These are phyloP conservation scores for Plebejus argus DNA, from an alignment of 2,888 invertebrate species.

Conservation along the genomic window DNA sequence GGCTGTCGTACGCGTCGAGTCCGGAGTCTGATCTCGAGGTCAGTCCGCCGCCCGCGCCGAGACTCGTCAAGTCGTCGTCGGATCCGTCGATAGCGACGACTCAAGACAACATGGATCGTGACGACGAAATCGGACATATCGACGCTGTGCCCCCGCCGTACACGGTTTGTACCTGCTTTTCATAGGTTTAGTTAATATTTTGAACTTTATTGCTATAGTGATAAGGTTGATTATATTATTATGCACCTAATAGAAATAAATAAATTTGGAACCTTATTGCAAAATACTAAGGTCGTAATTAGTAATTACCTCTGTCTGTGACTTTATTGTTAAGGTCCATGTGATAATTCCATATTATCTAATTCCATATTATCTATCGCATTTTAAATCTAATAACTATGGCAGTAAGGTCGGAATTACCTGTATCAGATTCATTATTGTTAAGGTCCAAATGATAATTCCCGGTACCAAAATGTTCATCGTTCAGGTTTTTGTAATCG, in stretches of 20 bases:
- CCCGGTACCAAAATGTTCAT: neutral
- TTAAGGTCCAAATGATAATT: neutral
- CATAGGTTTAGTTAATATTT: slow-evolving; percentile 9
- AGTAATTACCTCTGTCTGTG: neutral
- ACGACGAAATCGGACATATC: slow-evolving; percentile 78
- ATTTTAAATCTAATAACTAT: neutral
- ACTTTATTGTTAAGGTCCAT: neutral
- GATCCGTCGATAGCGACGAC: slow-evolving; percentile 97
- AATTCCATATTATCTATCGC: neutral
- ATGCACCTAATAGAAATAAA: no score
- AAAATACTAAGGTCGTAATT: no score
- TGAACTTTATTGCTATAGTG: neutral
- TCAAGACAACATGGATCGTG: slow-evolving; percentile 89
- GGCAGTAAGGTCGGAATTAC: neutral
- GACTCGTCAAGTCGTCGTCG: slow-evolving; percentile 91
- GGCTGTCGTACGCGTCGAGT: slow-evolving; percentile 96
- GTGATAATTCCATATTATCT: neutral
- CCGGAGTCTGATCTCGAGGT: slow-evolving; percentile 94
- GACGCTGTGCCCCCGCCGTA: slow-evolving; percentile 92
- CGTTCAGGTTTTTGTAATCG: neutral
- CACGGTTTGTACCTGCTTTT: slow-evolving; percentile 81
- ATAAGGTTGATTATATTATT: neutral
- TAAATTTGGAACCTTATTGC: neutral
- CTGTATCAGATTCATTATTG: neutral
- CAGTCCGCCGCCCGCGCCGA: slow-evolving; percentile 90